Conservation (phyloP, 2,797 vertebrate species). For the Takifugu rubripes region DNA sequence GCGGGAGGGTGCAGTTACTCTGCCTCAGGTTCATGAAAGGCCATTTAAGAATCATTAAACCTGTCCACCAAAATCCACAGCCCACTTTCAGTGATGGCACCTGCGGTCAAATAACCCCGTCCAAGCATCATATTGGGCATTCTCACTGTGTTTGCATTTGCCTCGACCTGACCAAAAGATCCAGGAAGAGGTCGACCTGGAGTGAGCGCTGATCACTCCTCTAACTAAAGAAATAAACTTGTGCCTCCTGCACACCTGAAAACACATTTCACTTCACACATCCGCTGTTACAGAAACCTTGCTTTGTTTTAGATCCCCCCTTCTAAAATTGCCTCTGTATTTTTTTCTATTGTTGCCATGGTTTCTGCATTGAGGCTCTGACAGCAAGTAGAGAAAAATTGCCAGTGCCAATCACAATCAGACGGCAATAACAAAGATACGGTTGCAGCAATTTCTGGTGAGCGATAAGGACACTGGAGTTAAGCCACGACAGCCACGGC, state of each 20-base stretch:
- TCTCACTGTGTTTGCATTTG: conserved; percentile 52
- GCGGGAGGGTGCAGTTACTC: conserved; percentile 28
- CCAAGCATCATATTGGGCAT: conserved; percentile 59
- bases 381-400: conserved; percentile 17
- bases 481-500: conserved; percentile 58
- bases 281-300: conserved; percentile 20
- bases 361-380: conserved; percentile 15
- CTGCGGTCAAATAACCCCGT: conserved; percentile 45
- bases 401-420: conserved; percentile 54
- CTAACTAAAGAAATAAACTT: conserved; percentile 50
- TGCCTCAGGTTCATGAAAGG: conserved; percentile 19
- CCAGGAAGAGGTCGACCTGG: conserved; percentile 34
- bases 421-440: conserved; percentile 51
- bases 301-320: neutral
- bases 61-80: conserved; percentile 57
- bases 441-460: conserved; percentile 41
- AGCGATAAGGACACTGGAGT: conserved; percentile 54
- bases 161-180: conserved; percentile 32
- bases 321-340: neutral
- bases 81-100: conserved; percentile 55
- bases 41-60: conserved; percentile 52
- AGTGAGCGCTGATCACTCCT: conserved; percentile 20
- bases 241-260: conserved; percentile 52
- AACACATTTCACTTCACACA: conserved; percentile 50
- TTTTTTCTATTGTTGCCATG: neutral